Conservation (phyloP, 2,797 vertebrate genomes). For the Malacoctenus gilli region DNA sequence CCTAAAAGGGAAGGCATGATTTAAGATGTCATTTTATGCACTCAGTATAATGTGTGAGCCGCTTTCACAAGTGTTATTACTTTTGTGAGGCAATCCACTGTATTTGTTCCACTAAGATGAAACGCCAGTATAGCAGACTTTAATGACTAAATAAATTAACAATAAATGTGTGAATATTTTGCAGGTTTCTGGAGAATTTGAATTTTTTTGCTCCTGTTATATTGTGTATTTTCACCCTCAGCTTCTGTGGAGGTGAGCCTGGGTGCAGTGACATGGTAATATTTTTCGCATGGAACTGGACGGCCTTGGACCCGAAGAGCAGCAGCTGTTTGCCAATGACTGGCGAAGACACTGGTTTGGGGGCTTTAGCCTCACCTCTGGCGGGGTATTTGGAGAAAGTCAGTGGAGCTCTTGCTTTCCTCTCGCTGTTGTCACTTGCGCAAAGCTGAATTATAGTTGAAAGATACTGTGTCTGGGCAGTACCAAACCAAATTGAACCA, state of each 20-base stretch:
- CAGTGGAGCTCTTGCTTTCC: constrained; percentile 90
- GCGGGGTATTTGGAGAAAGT: constrained; percentile 99
- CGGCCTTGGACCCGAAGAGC: constrained; percentile 85
- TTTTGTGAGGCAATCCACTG: constrained; percentile 1
- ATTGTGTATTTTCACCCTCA: constrained; percentile 77
- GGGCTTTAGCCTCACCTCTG: constrained; percentile 89
- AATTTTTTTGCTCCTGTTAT: too few species aligned
- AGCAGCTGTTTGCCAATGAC: constrained; percentile 90
- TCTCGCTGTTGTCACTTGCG: constrained; percentile 87
- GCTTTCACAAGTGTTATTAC: too few species aligned
- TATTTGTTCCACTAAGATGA: constrained; percentile 38
- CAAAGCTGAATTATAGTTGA: constrained; percentile 86
- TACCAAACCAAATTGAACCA: constrained; percentile 52
- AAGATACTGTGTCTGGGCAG: constrained; percentile 56
- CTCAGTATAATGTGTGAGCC: too few species aligned
- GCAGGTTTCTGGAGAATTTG: too few species aligned
- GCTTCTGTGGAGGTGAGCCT: constrained; percentile 82
- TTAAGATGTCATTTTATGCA: too few species aligned
- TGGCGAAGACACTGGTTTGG: constrained; percentile 93
- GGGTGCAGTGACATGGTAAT: constrained; percentile 86
- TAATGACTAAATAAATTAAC: too few species aligned
- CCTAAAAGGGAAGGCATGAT: too few species aligned
- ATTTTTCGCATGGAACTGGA: constrained; percentile 86
- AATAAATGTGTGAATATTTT: too few species aligned
- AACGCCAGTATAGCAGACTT: too few species aligned